These are phyloP conservation scores for Hipposideros larvatus DNA, from an alignment of 2,797 vertebrate species.

Conservation along the genomic window DNA sequence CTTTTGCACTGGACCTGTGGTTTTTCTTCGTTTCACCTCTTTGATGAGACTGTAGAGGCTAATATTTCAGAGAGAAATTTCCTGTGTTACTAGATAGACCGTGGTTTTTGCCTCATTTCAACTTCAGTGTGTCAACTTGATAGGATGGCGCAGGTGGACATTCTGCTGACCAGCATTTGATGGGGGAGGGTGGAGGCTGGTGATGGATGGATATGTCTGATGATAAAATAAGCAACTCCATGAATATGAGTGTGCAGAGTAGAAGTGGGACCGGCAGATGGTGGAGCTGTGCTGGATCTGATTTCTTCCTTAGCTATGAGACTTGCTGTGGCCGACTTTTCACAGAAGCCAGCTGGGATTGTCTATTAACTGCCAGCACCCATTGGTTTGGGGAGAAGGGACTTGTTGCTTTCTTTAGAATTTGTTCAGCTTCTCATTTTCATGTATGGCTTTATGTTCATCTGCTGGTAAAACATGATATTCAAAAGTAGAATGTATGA, in stretches of 20 bases:
- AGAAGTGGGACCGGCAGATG: slow-evolving; percentile 60
- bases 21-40: slow-evolving; percentile 34
- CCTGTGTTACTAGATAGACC: neutral
- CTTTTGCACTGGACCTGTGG: neutral
- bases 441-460: slow-evolving; percentile 38
- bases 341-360: slow-evolving; percentile 52
- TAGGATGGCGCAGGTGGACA: slow-evolving; percentile 61
- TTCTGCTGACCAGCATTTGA: slow-evolving; percentile 61
- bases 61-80: slow-evolving; percentile 28
- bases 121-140: slow-evolving; percentile 29
- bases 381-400: slow-evolving; percentile 47
- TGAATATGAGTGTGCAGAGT: slow-evolving; percentile 32
- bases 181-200: neutral
- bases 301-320: slow-evolving; percentile 61
- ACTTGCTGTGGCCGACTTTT: slow-evolving; percentile 55
- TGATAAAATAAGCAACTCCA: slow-evolving; percentile 63
- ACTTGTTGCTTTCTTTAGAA: slow-evolving; percentile 71
- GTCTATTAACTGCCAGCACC: slow-evolving; percentile 58
- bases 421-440: slow-evolving; percentile 58
- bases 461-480: slow-evolving; percentile 60
- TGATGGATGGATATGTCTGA: slow-evolving; percentile 50
- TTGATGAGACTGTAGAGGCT: neutral
- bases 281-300: slow-evolving; percentile 55
- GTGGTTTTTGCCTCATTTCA: slow-evolving; percentile 37
- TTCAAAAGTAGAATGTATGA: neutral